Conservation (phyloP, 2,113 vertebrate species). For the Semnornis frantzii region DNA sequence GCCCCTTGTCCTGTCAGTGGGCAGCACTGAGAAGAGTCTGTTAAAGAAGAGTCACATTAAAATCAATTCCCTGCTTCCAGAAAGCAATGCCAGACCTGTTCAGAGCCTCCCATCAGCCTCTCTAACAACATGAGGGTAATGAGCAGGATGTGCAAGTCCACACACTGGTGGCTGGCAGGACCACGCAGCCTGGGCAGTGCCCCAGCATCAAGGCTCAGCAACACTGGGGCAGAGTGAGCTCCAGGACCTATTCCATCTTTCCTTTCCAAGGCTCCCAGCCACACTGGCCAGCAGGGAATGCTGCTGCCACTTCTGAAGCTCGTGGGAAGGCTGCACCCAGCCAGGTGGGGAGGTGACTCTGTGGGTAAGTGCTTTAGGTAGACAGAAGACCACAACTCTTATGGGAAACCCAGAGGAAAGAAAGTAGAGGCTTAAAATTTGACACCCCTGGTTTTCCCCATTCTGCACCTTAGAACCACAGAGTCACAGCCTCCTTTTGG, state of each 20-base stretch:
- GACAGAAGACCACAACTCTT: not conserved
- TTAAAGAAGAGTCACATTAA: not conserved
- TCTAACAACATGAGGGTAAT: accelerated
- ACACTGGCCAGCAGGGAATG: not conserved
- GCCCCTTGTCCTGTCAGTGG: too few species aligned
- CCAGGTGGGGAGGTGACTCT: not conserved
- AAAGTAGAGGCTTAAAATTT: not conserved
- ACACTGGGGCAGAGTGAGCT: not conserved
- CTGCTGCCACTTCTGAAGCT: accelerated
- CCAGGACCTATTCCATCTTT: accelerated
- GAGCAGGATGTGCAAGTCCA: not conserved
- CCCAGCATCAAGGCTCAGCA: not conserved
- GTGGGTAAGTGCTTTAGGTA: not conserved
- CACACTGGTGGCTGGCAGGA: accelerated
- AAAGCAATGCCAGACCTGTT: not conserved
- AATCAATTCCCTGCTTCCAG: not conserved
- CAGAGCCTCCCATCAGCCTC: not conserved
- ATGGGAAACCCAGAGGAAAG: not conserved
- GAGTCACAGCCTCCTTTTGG: not conserved
- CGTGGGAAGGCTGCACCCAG: not conserved
- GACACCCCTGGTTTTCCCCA: not conserved
- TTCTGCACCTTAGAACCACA: not conserved
- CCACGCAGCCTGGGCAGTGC: not conserved
- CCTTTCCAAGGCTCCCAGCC: not conserved
- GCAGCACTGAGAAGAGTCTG: too few species aligned